Evolutionary conservation across 2,797 vertebrate species (phyloP), one percentile per base, ranked within the genome.

Genomic region (Lepus oiostolus): DNA sequence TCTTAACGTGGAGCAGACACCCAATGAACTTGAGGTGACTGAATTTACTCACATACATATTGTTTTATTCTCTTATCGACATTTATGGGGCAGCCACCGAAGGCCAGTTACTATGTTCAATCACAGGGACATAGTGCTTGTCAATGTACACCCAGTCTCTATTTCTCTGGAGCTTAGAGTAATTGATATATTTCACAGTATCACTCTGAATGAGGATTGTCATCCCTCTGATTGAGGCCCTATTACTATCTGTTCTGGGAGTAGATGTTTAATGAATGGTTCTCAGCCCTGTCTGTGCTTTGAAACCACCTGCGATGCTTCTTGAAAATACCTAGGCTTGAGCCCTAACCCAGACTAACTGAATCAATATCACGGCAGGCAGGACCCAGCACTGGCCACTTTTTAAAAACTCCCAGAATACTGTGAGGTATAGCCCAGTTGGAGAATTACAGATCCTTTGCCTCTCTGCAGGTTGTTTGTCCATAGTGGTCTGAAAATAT

Each of bases 211-310:
- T 42, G 42, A 42, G 42, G 42, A 42, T 42, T 42, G 42, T 42
- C 42, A 42, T 50, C 24, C 17, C 26, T 85, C 17, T 52, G 19
- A 93, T 50, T 65, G 17, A 52, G 50, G 4, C 6, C 38, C 26
- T 86, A 5, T 54, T 84, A 52, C 93, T 88, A 87, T 72, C 42
- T 50, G 52, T 68, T 90, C 11, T 72, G 26, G 26, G 50, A 95
- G 68, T 6, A 83, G 32, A 17, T 4, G 4, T 82, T 92, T 76
- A 71, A 89, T 70, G 38, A 91, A 62, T 81, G 87, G 54, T 62
- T 89, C 65, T 82, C 6, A 81, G 19, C 84, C 38, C 38, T 85
- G 58, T 2, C 21, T 75, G 67, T 26, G 42, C 38, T 52, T 94
- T n/a, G 81, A 68, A 90, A 54, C 22, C 38, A 62, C 26, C 19